Conservation (phyloP, 2,888 invertebrate species). For the Tetrapedia diversipes region DNA sequence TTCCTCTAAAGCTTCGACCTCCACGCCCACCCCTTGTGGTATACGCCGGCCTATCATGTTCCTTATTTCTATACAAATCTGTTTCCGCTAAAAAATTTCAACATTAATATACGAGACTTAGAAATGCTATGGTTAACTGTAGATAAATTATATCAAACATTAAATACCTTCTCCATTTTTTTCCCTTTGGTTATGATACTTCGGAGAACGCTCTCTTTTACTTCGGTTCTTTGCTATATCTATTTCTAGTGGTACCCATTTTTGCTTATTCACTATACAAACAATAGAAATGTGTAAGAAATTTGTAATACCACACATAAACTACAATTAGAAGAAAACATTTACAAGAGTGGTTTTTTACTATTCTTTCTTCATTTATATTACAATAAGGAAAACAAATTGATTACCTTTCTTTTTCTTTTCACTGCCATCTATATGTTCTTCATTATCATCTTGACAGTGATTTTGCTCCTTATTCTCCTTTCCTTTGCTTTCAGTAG, state of each 20-base stretch:
- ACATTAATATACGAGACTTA: neutral
- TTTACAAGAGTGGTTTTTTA: neutral
- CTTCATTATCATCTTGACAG: slow-evolving; percentile 82
- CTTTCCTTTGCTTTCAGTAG: slow-evolving; percentile 78
- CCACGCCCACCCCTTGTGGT: slow-evolving; percentile 77
- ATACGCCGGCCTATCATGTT: slow-evolving; percentile 77
- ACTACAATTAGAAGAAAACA: slow-evolving; percentile 7
- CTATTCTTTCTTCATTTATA: neutral
- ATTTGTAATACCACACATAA: neutral
- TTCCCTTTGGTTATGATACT: slow-evolving; percentile 78
- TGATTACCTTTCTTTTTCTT: slow-evolving; percentile 83
- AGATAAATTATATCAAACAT: too few species aligned
- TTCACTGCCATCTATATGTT: slow-evolving; percentile 80
- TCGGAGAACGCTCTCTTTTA: slow-evolving; percentile 86
- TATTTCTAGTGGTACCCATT: slow-evolving; percentile 96
- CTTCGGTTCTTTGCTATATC: slow-evolving; percentile 89
- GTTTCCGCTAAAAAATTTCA: slow-evolving; percentile 67
- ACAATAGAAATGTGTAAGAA: slow-evolving; percentile 28
- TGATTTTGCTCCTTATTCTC: slow-evolving; percentile 80
- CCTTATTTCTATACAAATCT: slow-evolving; percentile 79
- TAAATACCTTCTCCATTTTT: slow-evolving; percentile 74
- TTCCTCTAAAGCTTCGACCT: slow-evolving; percentile 80
- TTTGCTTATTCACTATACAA: slow-evolving; percentile 86
- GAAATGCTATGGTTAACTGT: too few species aligned
- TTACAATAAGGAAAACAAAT: neutral